Evolutionary conservation across 1,140 invertebrate species (phyloP), one percentile per base, ranked within the genome.

Genomic region (Bombus polaris): DNA sequence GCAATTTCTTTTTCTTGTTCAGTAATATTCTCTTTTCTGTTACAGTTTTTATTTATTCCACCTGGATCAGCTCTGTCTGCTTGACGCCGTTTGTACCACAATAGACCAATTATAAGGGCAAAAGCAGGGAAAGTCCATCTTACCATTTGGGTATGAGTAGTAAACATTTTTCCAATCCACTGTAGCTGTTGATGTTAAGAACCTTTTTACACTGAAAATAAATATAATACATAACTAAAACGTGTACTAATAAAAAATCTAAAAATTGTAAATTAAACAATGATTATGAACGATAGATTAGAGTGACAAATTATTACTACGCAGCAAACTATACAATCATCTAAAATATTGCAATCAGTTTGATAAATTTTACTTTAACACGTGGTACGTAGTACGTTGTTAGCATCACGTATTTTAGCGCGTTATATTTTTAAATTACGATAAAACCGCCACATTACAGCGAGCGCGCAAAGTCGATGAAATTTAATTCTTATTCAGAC

Each of bases 51-150:
- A 37, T 32, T 59, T 8, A 85, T 90, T 92, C 95, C 95, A 84
- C 95, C 95, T 80, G 95, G 94, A 93, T 96, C 95, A 95, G 91
- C 93, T 94, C 92, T 92, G 87, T 95, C 93, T 79, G 92, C 92
- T 76, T 94, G 91, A 87, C 93, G 94, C 83, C 95, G 93, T 90
- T 93, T 95, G 94, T 95, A 96, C 95, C 95, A 96, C 68, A 95
- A 93, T 81, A 95, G 85, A n/a, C 94, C 94, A 83, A 95, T 86
- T 76, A 95, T 92, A 57, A 95, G 76, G 0, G 94, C 94, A 47
- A 95, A 89, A 10, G 94, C 93, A 39, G 95, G 95, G n/a, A 96
- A 88, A 15, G 90, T 93, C 95, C 95, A 95, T 90, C 94, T 95
- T 57, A 94, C 89, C 8, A 95, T 73, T 62, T 94, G 95, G 2